Conservation (phyloP, 2,797 vertebrate species). For the Nasua narica region DNA sequence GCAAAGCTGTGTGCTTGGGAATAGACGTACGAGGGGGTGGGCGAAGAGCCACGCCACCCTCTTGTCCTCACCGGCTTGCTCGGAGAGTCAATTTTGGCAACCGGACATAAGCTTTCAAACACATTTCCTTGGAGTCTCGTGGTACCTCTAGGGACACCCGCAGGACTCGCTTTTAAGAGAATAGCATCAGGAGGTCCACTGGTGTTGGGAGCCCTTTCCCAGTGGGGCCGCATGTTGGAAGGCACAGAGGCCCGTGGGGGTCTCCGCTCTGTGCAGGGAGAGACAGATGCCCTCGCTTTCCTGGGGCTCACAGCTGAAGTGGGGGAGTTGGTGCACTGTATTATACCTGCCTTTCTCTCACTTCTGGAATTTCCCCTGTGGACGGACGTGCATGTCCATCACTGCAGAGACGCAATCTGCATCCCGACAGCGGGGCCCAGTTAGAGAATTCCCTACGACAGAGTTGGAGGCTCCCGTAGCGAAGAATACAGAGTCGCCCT, state of each 20-base stretch:
- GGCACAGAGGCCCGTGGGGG: neutral
- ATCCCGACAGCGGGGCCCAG: neutral
- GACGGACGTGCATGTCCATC: neutral
- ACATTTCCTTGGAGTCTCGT: neutral
- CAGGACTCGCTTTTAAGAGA: neutral
- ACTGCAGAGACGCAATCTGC: neutral
- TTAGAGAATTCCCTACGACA: neutral
- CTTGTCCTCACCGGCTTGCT: neutral
- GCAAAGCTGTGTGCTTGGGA: neutral
- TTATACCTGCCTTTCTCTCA: neutral
- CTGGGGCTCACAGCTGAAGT: neutral
- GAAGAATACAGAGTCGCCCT: neutral
- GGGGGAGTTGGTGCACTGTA: neutral
- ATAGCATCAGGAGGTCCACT: neutral
- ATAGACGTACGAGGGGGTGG: neutral
- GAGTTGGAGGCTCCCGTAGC: neutral
- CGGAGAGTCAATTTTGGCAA: neutral
- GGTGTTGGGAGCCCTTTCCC: neutral
- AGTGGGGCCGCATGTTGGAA: neutral
- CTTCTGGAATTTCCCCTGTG: neutral
- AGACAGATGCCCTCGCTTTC: neutral
- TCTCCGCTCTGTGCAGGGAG: neutral
- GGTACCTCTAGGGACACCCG: neutral
- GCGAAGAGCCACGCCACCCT: neutral
- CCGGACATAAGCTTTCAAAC: neutral